These are phyloP conservation scores for Apis cerana DNA, from an alignment of 1,140 invertebrate species.

Conservation along the genomic window DNA sequence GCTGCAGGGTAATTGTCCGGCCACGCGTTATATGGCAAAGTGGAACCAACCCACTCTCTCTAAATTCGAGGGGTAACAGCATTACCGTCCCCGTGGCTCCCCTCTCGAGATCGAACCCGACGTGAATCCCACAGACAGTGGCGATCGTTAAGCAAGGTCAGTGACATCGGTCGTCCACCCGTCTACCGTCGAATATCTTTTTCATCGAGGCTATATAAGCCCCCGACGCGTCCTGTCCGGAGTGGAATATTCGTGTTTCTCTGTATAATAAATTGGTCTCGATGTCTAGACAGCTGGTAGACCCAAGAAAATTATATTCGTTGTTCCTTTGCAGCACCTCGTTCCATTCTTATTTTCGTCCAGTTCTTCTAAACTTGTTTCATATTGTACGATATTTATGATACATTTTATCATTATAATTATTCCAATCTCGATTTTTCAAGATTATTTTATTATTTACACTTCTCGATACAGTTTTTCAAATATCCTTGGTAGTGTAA, in stretches of 20 bases:
- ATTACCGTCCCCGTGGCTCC: constrained; percentile 20
- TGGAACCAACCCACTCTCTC: constrained; percentile 21
- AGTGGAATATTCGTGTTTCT: constrained; percentile 1
- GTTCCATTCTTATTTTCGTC: accelerated
- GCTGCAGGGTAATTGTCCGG: not conserved
- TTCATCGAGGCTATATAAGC: constrained; percentile 11
- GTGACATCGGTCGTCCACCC: constrained; percentile 69
- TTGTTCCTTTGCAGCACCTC: not conserved
- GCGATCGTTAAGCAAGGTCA: constrained; percentile 70
- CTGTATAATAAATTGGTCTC: not conserved
- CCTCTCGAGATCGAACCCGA: constrained; percentile 39
- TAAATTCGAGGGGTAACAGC: constrained; percentile 27
- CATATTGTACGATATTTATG: no score
- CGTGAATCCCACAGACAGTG: constrained; percentile 49
- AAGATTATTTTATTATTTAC: no score
- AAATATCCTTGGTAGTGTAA: no score
- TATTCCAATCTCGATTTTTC: no score
- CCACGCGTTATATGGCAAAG: not conserved
- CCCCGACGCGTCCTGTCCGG: not conserved
- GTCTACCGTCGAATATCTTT: constrained; percentile 58
- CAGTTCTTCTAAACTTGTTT: not conserved
- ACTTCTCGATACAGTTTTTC: no score
- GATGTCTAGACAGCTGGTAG: not conserved
- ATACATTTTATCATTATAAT: no score
- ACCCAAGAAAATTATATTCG: not conserved